Percentiles rank a stretch among this genome's conserved stretches.
These are phyloP conservation scores for Nineta flava DNA, from an alignment of 2,888 invertebrate genomes.

Conservation along the genomic window DNA sequence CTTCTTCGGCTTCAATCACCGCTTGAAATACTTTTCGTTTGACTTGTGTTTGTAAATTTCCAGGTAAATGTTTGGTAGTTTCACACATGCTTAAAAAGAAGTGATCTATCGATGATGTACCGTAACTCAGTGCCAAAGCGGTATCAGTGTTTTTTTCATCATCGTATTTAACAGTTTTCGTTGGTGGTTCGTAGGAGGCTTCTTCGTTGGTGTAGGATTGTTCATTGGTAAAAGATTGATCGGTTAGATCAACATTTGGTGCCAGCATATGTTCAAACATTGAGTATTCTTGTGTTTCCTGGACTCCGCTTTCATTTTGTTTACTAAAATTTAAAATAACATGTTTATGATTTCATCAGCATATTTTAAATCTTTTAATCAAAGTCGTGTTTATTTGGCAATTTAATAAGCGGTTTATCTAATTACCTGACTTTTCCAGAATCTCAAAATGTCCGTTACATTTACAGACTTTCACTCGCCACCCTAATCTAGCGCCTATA, in stretches of 20 bases:
- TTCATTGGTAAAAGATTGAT: background rate
- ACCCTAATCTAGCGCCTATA: too few species aligned
- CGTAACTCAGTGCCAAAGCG: too few species aligned
- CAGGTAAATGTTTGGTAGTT: background rate
- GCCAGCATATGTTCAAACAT: background rate
- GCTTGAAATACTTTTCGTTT: background rate
- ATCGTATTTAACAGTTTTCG: background rate
- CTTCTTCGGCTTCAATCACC: constrained; percentile 1
- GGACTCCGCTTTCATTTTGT: background rate
- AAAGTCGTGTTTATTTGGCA: too few species aligned
- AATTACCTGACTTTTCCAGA: too few species aligned
- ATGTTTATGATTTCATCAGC: too few species aligned
- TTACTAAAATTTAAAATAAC: background rate
- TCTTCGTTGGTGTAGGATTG: background rate
- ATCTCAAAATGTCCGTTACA: too few species aligned
- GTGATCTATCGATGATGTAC: background rate
- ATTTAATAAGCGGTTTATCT: too few species aligned
- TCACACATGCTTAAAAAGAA: background rate
- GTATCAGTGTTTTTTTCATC: background rate
- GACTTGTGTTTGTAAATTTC: background rate
- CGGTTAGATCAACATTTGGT: background rate
- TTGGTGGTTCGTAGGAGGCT: background rate
- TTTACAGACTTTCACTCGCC: too few species aligned
- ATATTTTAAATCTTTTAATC: too few species aligned
- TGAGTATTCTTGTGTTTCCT: background rate